Percentiles rank a stretch among this genome's conserved stretches.
Evolutionary conservation across 2,888 invertebrate genomes (phyloP).

Genomic region (Archips crataeganus): DNA sequence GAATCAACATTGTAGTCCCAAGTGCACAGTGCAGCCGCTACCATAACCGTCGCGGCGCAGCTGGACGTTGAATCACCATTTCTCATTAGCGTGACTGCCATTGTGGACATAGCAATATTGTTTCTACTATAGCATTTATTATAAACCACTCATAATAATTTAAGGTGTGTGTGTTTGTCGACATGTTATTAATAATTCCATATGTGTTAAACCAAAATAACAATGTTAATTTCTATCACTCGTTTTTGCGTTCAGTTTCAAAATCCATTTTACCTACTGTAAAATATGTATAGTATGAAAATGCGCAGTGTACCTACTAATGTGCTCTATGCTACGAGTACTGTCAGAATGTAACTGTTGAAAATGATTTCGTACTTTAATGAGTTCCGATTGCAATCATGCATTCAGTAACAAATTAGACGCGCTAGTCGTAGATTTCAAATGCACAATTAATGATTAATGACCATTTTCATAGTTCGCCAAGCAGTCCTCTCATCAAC

Average conservation of each 20-base stretch:
- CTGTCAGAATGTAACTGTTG: too few species aligned
- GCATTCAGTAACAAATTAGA: not conserved
- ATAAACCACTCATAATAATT: not conserved
- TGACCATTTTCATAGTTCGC: not conserved
- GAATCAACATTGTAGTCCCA: not conserved
- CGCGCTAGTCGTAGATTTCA: not conserved
- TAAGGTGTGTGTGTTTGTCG: too few species aligned
- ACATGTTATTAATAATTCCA: too few species aligned
- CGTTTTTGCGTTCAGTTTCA: too few species aligned
- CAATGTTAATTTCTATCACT: too few species aligned
- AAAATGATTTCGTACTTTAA: too few species aligned
- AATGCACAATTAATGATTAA: not conserved
- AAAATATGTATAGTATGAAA: too few species aligned
- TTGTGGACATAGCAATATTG: constrained; percentile 4
- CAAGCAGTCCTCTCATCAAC: not conserved
- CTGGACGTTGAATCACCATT: constrained; percentile 37
- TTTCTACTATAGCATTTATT: not conserved
- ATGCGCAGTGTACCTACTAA: too few species aligned
- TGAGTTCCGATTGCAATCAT: too few species aligned
- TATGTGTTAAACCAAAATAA: too few species aligned
- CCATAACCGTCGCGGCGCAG: constrained; percentile 28
- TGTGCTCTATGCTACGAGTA: too few species aligned
- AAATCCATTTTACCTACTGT: too few species aligned
- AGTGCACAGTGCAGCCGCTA: constrained; percentile 14
- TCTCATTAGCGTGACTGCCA: constrained; percentile 18